Evolutionary conservation across 2,888 invertebrate species (phyloP).

Genomic region (Tachina lurida): DNA sequence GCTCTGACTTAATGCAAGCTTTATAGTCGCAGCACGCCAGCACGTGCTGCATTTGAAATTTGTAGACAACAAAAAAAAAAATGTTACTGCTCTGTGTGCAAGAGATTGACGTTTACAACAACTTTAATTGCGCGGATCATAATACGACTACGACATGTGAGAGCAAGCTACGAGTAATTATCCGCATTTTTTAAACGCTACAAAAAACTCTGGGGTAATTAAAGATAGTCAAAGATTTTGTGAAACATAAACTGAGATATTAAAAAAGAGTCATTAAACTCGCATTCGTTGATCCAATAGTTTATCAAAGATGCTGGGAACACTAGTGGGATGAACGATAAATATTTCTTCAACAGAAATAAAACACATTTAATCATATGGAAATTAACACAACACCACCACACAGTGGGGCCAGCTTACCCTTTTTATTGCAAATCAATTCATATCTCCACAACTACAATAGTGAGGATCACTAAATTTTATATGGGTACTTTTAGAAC

Average conservation of each 20-base stretch:
- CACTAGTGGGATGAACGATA: no score
- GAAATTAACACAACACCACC: no score
- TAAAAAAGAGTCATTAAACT: background rate
- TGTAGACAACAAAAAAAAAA: constrained; percentile 41
- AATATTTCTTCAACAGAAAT: no score
- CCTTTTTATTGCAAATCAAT: no score
- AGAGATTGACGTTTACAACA: constrained; percentile 13
- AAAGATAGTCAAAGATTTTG: background rate
- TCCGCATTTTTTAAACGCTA: background rate
- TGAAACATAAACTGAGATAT: background rate
- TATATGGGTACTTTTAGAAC: no score
- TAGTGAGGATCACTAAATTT: no score
- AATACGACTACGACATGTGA: constrained; percentile 43
- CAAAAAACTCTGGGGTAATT: background rate
- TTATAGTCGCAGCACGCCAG: background rate
- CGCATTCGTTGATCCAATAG: no score
- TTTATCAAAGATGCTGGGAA: no score
- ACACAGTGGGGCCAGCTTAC: no score
- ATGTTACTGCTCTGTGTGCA: constrained; percentile 30
- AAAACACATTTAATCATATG: no score
- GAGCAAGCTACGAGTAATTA: constrained; percentile 43
- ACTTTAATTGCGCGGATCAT: constrained; percentile 16
- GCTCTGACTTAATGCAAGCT: constrained; percentile 21
- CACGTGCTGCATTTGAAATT: constrained; percentile 52
- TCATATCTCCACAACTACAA: no score